Base-by-base conservation (phyloP, 2,113 vertebrate genomes). In the Plestiodon gilberti region DNA sequence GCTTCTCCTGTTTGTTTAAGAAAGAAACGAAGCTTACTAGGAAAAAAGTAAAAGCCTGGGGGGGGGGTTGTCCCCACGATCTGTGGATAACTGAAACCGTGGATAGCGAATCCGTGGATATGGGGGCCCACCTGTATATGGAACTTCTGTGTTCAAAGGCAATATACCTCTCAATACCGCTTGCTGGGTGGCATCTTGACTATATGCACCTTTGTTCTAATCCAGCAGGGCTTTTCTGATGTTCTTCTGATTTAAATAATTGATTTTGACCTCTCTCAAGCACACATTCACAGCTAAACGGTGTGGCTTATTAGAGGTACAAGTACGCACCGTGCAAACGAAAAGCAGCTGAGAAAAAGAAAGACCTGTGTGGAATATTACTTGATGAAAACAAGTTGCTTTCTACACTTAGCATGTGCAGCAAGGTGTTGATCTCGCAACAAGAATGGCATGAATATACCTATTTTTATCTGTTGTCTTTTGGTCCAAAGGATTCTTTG, bases 401-500 rank as follows among this genome's bases (percentile, higher is more conserved):
- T 0, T 0, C 7, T 88, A 80, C 4, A 61, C 70, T 69, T 87
- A 14, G 33, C 65, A 74, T 0, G 0, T 78, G 78, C 79, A 87
- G 89, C 76, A 78, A 80, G 73, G 76, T 87, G 85, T 13, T 88
- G 4, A 48, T 48, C 43, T 48, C 8, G 43, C 43, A 48, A 48
- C 43, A 48, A n/a, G 43, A 48, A 48, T 48, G 43, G 43, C 43
- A 48, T 48, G 43, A 48, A 48, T 48, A 8, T n/a, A n/a, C n/a
- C 85, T 82, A 3, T 70, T 78, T 28, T 25, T 70, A 73, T 22
- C 23, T 40, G 85, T 82, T 88, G 43, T 77, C 85, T 84, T 61
- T 0, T 73, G 77, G 0, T 90, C 88, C 89, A 93, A 61, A 85
- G 8, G 20, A 40, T 90, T 83, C 6, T 92, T 88, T 77, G 93